Evolutionary conservation across 2,797 vertebrate species (phyloP).

Genomic region (Valencia hispanica): DNA sequence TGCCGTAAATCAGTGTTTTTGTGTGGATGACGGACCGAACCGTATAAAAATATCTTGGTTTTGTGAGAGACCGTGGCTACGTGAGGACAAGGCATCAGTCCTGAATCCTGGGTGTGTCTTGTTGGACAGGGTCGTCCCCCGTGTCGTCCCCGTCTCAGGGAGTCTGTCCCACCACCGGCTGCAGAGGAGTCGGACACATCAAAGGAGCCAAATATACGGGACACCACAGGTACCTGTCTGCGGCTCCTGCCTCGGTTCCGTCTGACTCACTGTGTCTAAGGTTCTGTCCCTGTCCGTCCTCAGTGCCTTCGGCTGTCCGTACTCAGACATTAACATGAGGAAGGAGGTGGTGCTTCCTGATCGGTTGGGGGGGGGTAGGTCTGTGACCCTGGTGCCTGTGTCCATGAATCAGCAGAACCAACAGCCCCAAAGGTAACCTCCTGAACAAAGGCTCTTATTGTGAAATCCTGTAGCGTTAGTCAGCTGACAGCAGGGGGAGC

Average conservation of each 20-base stretch:
- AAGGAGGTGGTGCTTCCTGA: conserved; percentile 81
- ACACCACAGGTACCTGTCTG: conserved; percentile 72
- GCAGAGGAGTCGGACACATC: conserved; percentile 83
- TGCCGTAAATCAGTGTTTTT: too few species aligned
- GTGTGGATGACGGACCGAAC: too few species aligned
- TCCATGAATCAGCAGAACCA: conserved; percentile 36
- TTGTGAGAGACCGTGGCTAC: too few species aligned
- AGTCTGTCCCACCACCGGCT: conserved; percentile 82
- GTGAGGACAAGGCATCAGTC: too few species aligned
- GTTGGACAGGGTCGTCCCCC: conserved; percentile 65
- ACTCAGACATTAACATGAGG: conserved; percentile 84
- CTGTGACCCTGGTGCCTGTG: conserved; percentile 76
- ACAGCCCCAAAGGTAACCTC: conserved; percentile 51
- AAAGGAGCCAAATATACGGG: conserved; percentile 83
- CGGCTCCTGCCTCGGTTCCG: not conserved
- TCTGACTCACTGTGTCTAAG: rapidly evolving
- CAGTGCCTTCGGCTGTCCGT: conserved; percentile 86
- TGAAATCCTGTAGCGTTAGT: not conserved
- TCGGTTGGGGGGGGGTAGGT: conserved; percentile 77
- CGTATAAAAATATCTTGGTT: too few species aligned
- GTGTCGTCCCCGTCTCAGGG: conserved; percentile 72
- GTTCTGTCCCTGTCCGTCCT: not conserved
- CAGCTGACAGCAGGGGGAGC: conserved; percentile 1
- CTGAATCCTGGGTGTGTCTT: conserved; percentile 13
- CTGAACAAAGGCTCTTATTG: not conserved